Base-by-base conservation (phyloP, 2,888 invertebrate genomes). In the Drosophila monieri region DNA sequence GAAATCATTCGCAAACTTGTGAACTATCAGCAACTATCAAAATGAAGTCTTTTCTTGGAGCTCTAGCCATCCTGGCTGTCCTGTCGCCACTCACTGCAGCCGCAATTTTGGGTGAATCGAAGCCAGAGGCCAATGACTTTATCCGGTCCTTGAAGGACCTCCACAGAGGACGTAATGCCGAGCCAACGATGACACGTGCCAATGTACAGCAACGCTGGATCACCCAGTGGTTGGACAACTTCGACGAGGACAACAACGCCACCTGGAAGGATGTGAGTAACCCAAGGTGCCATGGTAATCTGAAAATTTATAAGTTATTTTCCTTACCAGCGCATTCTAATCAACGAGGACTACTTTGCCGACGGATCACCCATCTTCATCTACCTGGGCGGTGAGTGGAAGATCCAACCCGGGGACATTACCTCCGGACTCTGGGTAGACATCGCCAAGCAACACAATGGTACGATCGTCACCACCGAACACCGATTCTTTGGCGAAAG, bases 401-500 rank as follows among this genome's bases (percentile, higher is more conserved):
- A 90, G 6, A 95, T 95, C 64, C 89, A 91, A 6, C 90, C 93
- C 0, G 92, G 92, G 4, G 94, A 93, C 93, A 90, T 95, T 74
- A 84, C 85, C 21, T 88, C 85, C 0, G 95, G 96, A 2, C 92
- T 94, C 51, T 94, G 94, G 78, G 91, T 92, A 60, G 93, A 94
- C 49, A 90, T 94, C 74, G 95, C 94, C 0, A 71, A 86, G 46
- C 73, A 89, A 6, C 91, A 94, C 69, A 90, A 91, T 2, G 96
- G 95, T 0, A 93, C 93, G 0, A 91, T 95, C 75, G 94, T 95
- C 84, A 94, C 94, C 76, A 94, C 96, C 0, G 97, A 97, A 88
- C 96, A 97, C 89, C 93, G 97, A 68, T 97, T 94, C 90, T 97
- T 96, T 85, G 97, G 97, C 3, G 80, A 93, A 35, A 96, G 95